Base-by-base conservation (phyloP, 2,797 vertebrate genomes). In the Spinibarbus caldwelli region DNA sequence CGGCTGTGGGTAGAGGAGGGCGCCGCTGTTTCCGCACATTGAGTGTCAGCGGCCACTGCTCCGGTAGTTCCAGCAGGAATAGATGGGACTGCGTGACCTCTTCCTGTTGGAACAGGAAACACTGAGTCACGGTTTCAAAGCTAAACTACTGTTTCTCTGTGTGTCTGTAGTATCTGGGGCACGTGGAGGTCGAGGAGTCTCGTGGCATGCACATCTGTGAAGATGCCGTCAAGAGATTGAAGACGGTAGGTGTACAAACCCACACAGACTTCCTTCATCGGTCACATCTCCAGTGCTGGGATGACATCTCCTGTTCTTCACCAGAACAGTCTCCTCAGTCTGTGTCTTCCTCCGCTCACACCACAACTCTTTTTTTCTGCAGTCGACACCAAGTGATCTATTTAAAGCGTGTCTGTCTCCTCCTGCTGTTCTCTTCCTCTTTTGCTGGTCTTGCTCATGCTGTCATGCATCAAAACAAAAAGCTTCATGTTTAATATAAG, bases 131-230 rank as follows among this genome's bases (percentile, higher is more conserved):
- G 5, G 64, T 26, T 80, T 77, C n/a, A 64, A 78, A 76, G 34
- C 70, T 85, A 57, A 80, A 38, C 71, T n/a, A 34, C 62, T 23
- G 6, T 73, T 87, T 85, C 41, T 71, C 31, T 72, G 62, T 81
- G 59, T 87, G 68, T 91, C 85, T 90, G 11, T 94, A 99, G 98
- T 99, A 99, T 93, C 90, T 99, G 92, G 98, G 98, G 43, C 98
- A 99, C 1, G 98, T 99, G 0, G 98, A 99, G 94, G 98, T 99
- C 92, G 98, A 99, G 81, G 98, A 99, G 91, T 99, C 98, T 87
- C 95, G 98, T 91, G 98, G 98, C 90, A 99, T 99, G 98, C 98
- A 99, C 94, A 97, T 99, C 94, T 99, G 98, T 89, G 98, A 99
- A 95, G 98, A 99, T 57, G 98, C 98, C 41, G 98, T 99, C 86